phyloP scores from a whole-genome alignment of 1,140 invertebrate species.

The Colletes latitarsis region DNA sequence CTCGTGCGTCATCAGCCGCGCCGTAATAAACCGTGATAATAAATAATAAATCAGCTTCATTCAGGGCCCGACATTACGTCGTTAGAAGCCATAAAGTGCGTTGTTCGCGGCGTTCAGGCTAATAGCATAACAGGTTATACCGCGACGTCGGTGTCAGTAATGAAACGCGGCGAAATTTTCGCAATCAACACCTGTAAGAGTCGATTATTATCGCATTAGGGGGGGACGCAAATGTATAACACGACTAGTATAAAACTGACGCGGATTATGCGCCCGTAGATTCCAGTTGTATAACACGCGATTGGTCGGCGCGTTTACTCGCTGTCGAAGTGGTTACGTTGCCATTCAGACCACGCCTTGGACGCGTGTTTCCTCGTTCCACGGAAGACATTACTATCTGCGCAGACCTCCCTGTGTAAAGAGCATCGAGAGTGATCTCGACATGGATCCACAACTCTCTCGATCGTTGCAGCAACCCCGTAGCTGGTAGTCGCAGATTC shows the following conservation, averaged over 20 bases:
- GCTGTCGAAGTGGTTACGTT: slow-evolving; percentile 61
- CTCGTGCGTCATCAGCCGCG: neutral
- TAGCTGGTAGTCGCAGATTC: neutral
- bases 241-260: slow-evolving; percentile 5
- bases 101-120: neutral
- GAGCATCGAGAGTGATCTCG: slow-evolving; percentile 26
- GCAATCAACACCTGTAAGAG: slow-evolving; percentile 48
- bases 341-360: slow-evolving; percentile 71
- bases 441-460: slow-evolving; percentile 3
- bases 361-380: slow-evolving; percentile 74
- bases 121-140: slow-evolving; percentile 13
- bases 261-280: neutral
- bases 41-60: neutral
- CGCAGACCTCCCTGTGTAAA: neutral
- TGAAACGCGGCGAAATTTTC: slow-evolving; percentile 38
- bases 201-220: slow-evolving; percentile 36
- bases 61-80: neutral
- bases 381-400: slow-evolving; percentile 68
- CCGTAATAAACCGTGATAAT: neutral
- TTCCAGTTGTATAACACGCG: slow-evolving; percentile 61
- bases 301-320: slow-evolving; percentile 47
- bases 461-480: neutral
- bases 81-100: neutral
- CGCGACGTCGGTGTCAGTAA: neutral
- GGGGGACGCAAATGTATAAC: slow-evolving; percentile 22